Base-by-base conservation (phyloP, 2,797 vertebrate genomes). In the Acanthurus leucopareius region DNA sequence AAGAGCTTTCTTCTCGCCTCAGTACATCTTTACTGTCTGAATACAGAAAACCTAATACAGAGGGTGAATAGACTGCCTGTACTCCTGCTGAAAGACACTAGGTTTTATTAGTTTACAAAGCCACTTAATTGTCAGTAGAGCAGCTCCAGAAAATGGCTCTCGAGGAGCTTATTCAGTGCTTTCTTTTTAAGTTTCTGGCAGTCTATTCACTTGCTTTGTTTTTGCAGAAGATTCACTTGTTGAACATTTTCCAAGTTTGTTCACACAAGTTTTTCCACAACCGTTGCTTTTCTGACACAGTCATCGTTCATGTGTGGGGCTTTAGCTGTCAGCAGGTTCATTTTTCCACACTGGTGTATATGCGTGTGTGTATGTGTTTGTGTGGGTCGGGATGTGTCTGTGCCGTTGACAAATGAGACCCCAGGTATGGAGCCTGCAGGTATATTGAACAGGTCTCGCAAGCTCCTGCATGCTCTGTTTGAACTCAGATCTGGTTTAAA, bases 401-500 rank as follows among this genome's bases (percentile, higher is more conserved):
- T 56, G 66, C 1, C 10, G 63, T 61, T 92, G 91, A 87, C 35
- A 32, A 90, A 85, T 77, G 83, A 86, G 77, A 83, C 88, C 87
- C 85, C 80, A 78, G 85, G 83, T 90, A 73, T 90, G 82, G 73
- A 83, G 81, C 89, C 87, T 88, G 91, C 86, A 88, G 88, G 89
- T 87, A 82, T 28, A 47, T 16, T 25, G n/a, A 74, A 66, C 79
- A 25, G 32, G 68, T 83, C 76, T 76, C 71, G 59, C 90, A 91
- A 87, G 87, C 82, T 86, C 45, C 62, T 85, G 70, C 89, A 81
- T 77, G 91, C 80, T 70, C 35, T 17, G 35, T 61, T 80, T 82
- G 42, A 79, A 44, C 60, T 68, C n/a, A 28, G 32, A 89, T 91
- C 86, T 67, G 49, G 61, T 73, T 77, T 52, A 44, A 67, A 84